Evolutionary conservation across 2,888 invertebrate genomes (phyloP), one percentile per base, ranked within the genome.

Genomic region (Nyleta sp.): DNA sequence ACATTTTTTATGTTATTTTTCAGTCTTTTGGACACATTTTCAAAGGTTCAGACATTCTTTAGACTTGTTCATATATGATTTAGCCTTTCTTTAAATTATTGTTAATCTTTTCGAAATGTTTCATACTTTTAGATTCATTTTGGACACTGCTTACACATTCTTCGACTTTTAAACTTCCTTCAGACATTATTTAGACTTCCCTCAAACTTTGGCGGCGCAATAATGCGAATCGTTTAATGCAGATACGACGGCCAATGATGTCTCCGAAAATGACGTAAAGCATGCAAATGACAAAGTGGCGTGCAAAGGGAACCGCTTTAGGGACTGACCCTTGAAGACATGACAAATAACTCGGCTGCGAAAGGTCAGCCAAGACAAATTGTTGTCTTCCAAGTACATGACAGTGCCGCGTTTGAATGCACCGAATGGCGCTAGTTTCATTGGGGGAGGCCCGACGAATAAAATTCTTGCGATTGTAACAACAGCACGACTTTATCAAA

Each of bases 291-390:
- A 77, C 59, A 55, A 67, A 72, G 77, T 50, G 24, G 50, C 64
- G 64, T 44, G 46, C 72, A 48, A 50, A 72, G 77, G 72, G 31
- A 53, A 59, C 17, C 46, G 74, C 74, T 60, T 67, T 67, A 59
- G 53, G 74, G 52, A 67, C 74, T 71, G 71, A 77, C 71, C 77
- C 72, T 67, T 62, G 65, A 67, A 77, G 60, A 62, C 65, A 40
- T 55, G 67, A 72, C 67, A 72, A 77, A 77, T 67, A 57, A 72
- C 67, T 53, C 28, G 57, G 18, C 60, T 31, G 38, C 46, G 33
- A 77, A 67, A 77, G 77, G 77, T 77, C 77, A 72, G 65, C 44
- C 65, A 71, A 67, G 77, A 77, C 65, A 71, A 77, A 77, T 77
- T 40, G 76, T 65, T 65, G 65, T 65, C 76, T 76, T 72, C 59